phyloP scores from a whole-genome alignment of 2,113 vertebrate genomes.

The Lamprologus tigripictilis region DNA sequence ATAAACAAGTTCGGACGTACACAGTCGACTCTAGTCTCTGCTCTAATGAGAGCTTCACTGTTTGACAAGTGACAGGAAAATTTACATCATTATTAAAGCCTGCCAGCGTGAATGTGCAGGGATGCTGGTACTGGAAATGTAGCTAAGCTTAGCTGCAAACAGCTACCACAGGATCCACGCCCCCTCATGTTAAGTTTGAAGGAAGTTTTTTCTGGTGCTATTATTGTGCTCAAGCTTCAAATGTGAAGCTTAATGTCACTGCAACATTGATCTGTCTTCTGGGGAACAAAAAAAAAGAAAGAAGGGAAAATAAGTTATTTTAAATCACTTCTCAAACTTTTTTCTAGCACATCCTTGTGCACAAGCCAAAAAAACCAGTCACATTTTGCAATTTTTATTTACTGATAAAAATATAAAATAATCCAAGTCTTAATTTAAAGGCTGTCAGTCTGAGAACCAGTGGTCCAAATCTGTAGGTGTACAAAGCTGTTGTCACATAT shows the following conservation, averaged over 20 bases:
- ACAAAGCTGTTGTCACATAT: background rate
- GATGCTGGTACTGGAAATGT: background rate
- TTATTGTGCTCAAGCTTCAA: background rate
- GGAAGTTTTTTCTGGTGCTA: background rate
- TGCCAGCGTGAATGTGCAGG: background rate
- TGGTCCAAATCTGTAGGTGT: background rate
- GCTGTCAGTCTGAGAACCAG: background rate
- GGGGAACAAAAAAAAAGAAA: background rate
- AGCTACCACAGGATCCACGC: background rate
- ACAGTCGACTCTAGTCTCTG: background rate
- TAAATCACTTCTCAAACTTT: background rate
- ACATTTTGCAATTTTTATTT: background rate
- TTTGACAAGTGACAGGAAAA: background rate
- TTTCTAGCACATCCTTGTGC: background rate
- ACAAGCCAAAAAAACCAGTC: accelerated
- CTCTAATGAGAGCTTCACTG: background rate
- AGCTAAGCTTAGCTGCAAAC: background rate
- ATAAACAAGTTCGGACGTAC: background rate
- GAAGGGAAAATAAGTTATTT: background rate
- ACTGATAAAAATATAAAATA: background rate
- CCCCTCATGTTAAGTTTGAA: background rate
- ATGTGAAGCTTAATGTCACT: background rate
- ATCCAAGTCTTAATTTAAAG: background rate
- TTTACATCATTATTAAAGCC: background rate
- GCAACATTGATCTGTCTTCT: background rate